Conservation (phyloP, 2,797 vertebrate genomes). For the Champsocephalus gunnari region DNA sequence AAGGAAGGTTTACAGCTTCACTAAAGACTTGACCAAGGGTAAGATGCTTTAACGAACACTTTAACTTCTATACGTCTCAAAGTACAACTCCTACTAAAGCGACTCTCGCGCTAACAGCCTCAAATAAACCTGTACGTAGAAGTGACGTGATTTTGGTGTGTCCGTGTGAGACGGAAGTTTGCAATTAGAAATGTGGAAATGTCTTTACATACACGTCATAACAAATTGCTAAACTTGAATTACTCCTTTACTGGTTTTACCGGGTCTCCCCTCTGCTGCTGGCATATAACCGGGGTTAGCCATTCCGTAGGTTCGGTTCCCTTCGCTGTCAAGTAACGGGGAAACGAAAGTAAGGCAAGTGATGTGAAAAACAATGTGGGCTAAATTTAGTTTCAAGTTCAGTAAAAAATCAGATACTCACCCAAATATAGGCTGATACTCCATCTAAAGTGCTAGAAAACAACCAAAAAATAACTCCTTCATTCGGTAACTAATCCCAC, state of each 20-base stretch:
- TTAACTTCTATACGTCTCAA: rapidly evolving
- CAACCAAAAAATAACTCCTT: not conserved
- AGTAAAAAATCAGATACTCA: slow-evolving; percentile 14
- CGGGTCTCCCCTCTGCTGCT: slow-evolving; percentile 37
- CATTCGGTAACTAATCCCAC: not conserved
- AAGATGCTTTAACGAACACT: not conserved
- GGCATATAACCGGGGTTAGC: slow-evolving; percentile 64
- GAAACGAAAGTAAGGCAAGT: slow-evolving; percentile 47
- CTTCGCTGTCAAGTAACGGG: slow-evolving; percentile 54
- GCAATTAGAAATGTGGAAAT: too few relatives aligned
- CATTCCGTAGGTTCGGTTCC: slow-evolving; percentile 57
- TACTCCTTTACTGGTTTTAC: slow-evolving; percentile 37
- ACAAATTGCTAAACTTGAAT: not conserved
- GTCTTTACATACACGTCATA: not conserved
- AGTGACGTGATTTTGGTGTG: slow-evolving; percentile 34
- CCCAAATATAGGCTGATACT: slow-evolving; percentile 37
- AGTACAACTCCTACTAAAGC: rapidly evolving
- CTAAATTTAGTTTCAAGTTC: rapidly evolving
- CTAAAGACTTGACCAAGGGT: not conserved
- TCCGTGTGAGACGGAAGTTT: not conserved
- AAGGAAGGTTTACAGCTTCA: not conserved
- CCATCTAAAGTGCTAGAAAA: slow-evolving; percentile 36
- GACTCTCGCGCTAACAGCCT: not conserved
- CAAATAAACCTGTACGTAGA: not conserved
- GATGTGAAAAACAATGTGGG: rapidly evolving